A percentile compares a stretch with the other conserved stretches of the same genome.
These are phyloP conservation scores for Arctocebus calabarensis DNA, from an alignment of 2,797 vertebrate species.

Conservation along the genomic window DNA sequence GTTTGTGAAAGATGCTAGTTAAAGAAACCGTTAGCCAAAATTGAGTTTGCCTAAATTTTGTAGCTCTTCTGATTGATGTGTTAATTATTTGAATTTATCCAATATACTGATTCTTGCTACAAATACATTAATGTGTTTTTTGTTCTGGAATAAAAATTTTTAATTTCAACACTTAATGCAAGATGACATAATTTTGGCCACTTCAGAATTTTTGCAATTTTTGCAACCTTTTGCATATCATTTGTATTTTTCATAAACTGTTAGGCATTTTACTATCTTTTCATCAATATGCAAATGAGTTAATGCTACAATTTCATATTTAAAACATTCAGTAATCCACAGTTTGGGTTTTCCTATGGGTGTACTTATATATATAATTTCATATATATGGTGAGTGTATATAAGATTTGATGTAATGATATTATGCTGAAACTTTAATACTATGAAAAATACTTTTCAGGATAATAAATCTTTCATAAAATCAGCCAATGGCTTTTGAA, in stretches of 20 bases:
- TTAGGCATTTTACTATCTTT: neutral
- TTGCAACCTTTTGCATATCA: neutral
- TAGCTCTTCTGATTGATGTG: neutral
- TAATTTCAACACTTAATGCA: conserved; percentile 2
- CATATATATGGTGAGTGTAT: neutral
- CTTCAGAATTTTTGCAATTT: conserved; percentile 12
- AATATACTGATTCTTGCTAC: neutral
- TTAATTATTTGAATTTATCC: neutral
- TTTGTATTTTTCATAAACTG: neutral
- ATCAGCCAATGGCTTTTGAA: neutral
- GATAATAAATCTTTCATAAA: conserved; percentile 21
- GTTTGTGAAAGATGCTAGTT: neutral
- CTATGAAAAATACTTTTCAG: conserved; percentile 6
- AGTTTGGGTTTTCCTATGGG: neutral
- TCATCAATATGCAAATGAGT: neutral
- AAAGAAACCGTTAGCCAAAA: neutral
- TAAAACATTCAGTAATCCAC: neutral
- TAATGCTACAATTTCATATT: neutral
- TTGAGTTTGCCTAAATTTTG: neutral
- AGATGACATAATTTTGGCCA: neutral
- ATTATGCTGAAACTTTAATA: neutral
- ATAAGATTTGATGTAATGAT: neutral
- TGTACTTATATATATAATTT: conserved; percentile 6
- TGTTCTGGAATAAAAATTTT: neutral
- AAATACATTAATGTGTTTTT: neutral